These are phyloP conservation scores for Ditylenchus dipsaci DNA, from an alignment of 1,140 invertebrate genomes.

Conservation along the genomic window DNA sequence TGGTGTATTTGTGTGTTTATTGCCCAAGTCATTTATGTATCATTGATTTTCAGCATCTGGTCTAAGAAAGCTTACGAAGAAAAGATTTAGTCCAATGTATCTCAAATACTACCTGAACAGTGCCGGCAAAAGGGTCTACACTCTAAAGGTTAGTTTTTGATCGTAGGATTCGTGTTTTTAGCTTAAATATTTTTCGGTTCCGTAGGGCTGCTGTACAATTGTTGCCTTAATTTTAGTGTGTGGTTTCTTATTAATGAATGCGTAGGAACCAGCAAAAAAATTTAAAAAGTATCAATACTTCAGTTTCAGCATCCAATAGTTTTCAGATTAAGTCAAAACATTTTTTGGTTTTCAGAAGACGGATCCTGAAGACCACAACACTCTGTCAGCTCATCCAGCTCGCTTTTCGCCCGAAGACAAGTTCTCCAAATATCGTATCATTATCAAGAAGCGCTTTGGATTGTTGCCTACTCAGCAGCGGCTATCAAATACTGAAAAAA, in stretches of 20 bases:
- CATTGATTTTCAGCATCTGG: too few relatives aligned
- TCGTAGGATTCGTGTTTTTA: too few relatives aligned
- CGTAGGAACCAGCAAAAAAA: too few relatives aligned
- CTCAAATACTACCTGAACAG: slow-evolving; percentile 62
- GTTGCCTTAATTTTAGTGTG: too few relatives aligned
- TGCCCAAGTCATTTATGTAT: too few relatives aligned
- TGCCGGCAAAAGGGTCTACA: slow-evolving; percentile 62
- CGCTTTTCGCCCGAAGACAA: slow-evolving; percentile 92
- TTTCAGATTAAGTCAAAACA: neutral
- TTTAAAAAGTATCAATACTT: too few relatives aligned
- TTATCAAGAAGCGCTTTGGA: slow-evolving; percentile 81
- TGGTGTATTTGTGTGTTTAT: too few relatives aligned
- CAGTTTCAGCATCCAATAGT: neutral
- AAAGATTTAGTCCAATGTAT: slow-evolving; percentile 57
- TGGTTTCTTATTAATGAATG: too few relatives aligned
- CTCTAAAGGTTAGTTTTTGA: slow-evolving; percentile 59
- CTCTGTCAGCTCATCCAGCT: slow-evolving; percentile 83
- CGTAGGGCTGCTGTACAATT: too few relatives aligned
- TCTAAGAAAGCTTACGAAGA: too few relatives aligned
- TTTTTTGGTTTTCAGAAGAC: slow-evolving; percentile 11
- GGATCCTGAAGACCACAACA: slow-evolving; percentile 72
- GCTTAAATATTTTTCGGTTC: too few relatives aligned
- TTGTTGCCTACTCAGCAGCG: slow-evolving; percentile 67
- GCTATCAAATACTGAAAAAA: slow-evolving; percentile 1
- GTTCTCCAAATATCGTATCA: slow-evolving; percentile 82